Base-by-base conservation (phyloP, 2,797 vertebrate species). In the Acanthurus tractus region DNA sequence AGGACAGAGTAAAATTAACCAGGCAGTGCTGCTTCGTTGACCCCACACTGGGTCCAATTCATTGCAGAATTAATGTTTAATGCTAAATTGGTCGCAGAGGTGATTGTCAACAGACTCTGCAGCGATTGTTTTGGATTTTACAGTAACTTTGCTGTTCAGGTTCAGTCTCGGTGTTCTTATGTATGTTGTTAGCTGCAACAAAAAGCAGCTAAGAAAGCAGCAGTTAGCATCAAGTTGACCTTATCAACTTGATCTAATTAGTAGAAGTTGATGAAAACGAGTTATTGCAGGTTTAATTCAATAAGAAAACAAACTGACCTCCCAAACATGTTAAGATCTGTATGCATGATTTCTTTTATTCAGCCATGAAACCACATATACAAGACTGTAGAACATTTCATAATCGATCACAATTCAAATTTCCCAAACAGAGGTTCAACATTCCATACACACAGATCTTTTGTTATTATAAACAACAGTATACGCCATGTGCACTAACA, bases 291-390 rank as follows among this genome's bases (percentile, higher is more conserved):
- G 8, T 63, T 63, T 11, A 49, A 66, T 44, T 58, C n/a, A 67
- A 58, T 1, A 8, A 29, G 18, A 59, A 9, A 2, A 75, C 14
- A 79, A 58, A 83, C 0, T 20, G 13, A 78, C n/a, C 0, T 4
- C 1, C 18, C 4, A 20, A 74, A 44, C 17, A 29, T 1, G 1
- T 0, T 25, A 0, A 10, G 0, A 17, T 76, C 54, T 73, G 70
- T 69, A 74, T 73, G 69, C 17, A 71, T 38, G 64, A 68, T 68
- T 81, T 84, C 5, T 81, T 92, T 94, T 90, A 93, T 92, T 93
- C 48, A 86, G 40, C 71, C 67, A 82, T 63, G 57, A 42, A 86
- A 75, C 55, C 40, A 69, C 40, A 78, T 71, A 56, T 14, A 86
- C 72, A 81, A 71, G 44, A 82, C n/a, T 29, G 17, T 18, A 48